phyloP scores from a whole-genome alignment of 1,140 invertebrate species.

The Nebria ingens region DNA sequence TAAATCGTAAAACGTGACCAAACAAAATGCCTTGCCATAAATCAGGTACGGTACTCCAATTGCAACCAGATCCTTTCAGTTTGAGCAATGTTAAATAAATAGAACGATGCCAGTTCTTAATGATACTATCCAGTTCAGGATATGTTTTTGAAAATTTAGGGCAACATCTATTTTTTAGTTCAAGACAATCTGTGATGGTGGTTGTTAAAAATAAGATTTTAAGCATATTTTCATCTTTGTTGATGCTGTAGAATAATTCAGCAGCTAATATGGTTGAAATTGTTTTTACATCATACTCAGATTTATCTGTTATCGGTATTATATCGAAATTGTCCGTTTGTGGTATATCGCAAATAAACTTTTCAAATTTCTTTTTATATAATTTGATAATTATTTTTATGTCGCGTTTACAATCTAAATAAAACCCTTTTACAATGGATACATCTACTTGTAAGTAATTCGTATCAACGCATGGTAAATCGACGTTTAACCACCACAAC shows the following conservation, averaged over 20 bases:
- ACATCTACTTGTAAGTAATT: not conserved
- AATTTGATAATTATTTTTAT: not conserved
- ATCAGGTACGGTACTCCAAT: not conserved
- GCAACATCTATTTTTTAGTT: not conserved
- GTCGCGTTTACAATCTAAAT: not conserved
- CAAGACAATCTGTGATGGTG: not conserved
- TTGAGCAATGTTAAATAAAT: too few species aligned
- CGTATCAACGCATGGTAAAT: not conserved
- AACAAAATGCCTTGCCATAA: constrained; percentile 3
- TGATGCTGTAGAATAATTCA: not conserved
- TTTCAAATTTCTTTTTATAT: not conserved
- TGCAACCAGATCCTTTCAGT: too few species aligned
- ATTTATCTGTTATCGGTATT: not conserved
- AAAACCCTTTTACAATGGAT: not conserved
- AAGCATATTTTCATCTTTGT: not conserved
- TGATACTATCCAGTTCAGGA: too few species aligned
- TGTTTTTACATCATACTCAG: not conserved
- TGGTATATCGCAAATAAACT: not conserved
- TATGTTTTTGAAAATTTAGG: not conserved
- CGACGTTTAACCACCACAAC: not conserved
- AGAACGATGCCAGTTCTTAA: too few species aligned
- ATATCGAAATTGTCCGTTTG: not conserved
- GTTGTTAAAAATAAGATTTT: not conserved
- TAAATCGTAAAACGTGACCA: not conserved
- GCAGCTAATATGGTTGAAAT: not conserved